Percentiles rank a stretch among this genome's conserved stretches.
Evolutionary conservation across 2,113 vertebrate species (phyloP).

Genomic region (Lagenorhynchus albirostris): DNA sequence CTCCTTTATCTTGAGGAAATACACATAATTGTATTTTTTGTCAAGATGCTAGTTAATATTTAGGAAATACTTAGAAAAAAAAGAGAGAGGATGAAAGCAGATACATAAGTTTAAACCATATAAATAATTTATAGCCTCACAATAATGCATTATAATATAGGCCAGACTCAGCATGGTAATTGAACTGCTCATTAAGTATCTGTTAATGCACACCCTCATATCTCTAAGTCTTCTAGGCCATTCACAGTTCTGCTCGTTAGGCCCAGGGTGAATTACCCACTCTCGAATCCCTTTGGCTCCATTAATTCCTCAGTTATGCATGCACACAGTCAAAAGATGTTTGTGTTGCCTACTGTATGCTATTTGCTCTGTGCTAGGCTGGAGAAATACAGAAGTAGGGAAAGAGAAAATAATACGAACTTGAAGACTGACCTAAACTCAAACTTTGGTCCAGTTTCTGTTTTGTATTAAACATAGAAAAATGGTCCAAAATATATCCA

Average conservation of each 20-base stretch:
- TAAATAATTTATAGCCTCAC: slow-evolving; percentile 58
- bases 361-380: not conserved
- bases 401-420: not conserved
- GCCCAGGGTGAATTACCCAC: not conserved
- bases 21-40: slow-evolving; percentile 11
- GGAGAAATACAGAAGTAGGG: not conserved
- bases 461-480: not conserved
- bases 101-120: slow-evolving; percentile 35
- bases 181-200: slow-evolving; percentile 58
- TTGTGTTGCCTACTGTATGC: not conserved
- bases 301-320: not conserved
- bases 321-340: not conserved
- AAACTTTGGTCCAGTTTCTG: not conserved
- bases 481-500: not conserved
- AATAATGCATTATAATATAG: slow-evolving; percentile 46
- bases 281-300: not conserved
- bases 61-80: slow-evolving; percentile 32
- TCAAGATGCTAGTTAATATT: slow-evolving; percentile 39
- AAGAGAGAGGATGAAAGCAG: slow-evolving; percentile 2
- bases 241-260: slow-evolving; percentile 28
- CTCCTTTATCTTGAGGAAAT: slow-evolving; percentile 2
- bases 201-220: slow-evolving; percentile 21
- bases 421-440: not conserved
- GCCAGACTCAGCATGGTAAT: slow-evolving; percentile 34
- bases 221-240: not conserved